Evolutionary conservation across 2,113 vertebrate genomes (phyloP).

Genomic region (Dolichallabes microphthalmus): DNA sequence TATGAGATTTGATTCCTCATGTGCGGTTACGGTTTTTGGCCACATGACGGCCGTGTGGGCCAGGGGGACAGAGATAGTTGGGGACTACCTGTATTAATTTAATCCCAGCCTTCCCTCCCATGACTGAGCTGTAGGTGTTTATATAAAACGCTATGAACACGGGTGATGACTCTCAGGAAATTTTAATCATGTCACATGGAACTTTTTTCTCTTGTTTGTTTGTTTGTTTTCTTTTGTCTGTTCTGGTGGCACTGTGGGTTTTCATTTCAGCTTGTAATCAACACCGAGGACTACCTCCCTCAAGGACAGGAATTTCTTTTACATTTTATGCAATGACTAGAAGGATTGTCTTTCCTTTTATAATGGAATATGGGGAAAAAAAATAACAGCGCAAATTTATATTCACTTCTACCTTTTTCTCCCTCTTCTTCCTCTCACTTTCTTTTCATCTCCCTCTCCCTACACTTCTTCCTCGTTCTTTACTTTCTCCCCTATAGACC

Average conservation of each 20-base stretch:
- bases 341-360: not conserved
- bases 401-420: not conserved
- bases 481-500: slow-evolving; percentile 46
- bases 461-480: not conserved
- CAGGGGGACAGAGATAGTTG: too few species aligned
- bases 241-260: not conserved
- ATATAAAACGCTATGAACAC: not conserved
- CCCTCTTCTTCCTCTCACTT: not conserved
- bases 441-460: not conserved
- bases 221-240: not conserved
- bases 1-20: too few species aligned
- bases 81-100: not conserved
- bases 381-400: not conserved
- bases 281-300: not conserved
- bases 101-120: not conserved
- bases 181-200: not conserved
- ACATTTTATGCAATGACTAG: too few species aligned
- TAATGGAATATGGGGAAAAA: not conserved
- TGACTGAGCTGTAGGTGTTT: not conserved
- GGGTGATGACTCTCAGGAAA: not conserved
- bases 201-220: too few species aligned
- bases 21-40: too few species aligned
- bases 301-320: not conserved
- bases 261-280: not conserved
- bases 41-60: too few species aligned